Evolutionary conservation across 2,888 invertebrate genomes (phyloP).

Genomic region (Platypus cylindrus): DNA sequence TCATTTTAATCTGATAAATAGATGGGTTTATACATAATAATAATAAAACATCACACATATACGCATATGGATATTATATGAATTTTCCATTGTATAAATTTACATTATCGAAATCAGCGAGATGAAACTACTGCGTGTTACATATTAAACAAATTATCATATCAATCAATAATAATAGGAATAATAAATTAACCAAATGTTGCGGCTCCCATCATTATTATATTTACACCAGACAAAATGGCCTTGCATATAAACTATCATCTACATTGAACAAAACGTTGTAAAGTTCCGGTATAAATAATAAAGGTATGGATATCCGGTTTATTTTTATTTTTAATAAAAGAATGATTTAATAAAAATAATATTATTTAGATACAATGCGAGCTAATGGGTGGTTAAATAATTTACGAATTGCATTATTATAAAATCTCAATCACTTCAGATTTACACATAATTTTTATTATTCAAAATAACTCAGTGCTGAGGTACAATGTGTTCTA

Average conservation of each 20-base stretch:
- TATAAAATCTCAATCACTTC: no score
- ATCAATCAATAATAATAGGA: slow-evolving; percentile 27
- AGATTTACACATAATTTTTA: no score
- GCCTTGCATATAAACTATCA: slow-evolving; percentile 28
- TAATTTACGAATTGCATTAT: slow-evolving; percentile 24
- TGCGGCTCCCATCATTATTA: slow-evolving; percentile 18
- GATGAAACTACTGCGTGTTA: slow-evolving; percentile 22
- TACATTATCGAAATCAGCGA: slow-evolving; percentile 17
- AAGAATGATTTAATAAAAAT: slow-evolving; percentile 32
- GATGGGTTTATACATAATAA: slow-evolving; percentile 10
- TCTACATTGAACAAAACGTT: slow-evolving; percentile 29
- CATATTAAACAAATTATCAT: slow-evolving; percentile 31
- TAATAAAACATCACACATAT: slow-evolving; percentile 10
- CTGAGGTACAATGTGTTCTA: no score
- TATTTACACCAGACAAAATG: slow-evolving; percentile 29
- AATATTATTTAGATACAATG: slow-evolving; percentile 28
- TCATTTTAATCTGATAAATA: slow-evolving; percentile 11
- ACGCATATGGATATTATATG: slow-evolving; percentile 8
- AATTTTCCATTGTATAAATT: slow-evolving; percentile 11
- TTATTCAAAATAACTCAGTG: no score
- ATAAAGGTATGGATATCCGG: slow-evolving; percentile 31
- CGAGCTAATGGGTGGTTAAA: slow-evolving; percentile 19
- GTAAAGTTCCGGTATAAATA: slow-evolving; percentile 24
- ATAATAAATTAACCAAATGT: slow-evolving; percentile 20
- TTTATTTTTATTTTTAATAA: slow-evolving; percentile 20